Percentiles rank a stretch among this genome's conserved stretches.
phyloP scores from a whole-genome alignment of 2,888 invertebrate species.

The Philhelius pedissequus region DNA sequence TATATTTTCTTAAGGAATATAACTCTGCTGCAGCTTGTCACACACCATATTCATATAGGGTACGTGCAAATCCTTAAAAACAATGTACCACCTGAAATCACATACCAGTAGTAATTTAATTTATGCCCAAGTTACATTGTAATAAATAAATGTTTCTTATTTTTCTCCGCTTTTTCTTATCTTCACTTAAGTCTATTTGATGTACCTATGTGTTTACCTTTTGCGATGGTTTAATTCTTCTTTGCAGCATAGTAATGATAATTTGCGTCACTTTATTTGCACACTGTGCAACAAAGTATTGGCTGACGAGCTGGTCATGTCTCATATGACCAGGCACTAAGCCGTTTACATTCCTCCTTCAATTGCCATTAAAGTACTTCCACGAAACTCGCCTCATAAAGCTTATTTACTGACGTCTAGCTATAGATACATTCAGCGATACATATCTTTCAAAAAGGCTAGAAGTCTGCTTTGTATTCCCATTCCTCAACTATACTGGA shows the following conservation, averaged over 20 bases:
- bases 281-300: conserved; percentile 7
- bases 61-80: background rate
- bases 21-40: background rate
- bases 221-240: conserved; percentile 26
- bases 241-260: conserved; percentile 25
- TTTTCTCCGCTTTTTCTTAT: background rate
- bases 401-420: background rate
- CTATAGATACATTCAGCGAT: no score
- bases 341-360: background rate
- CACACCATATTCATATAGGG: no score
- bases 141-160: conserved; percentile 32
- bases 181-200: conserved; percentile 40
- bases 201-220: no score
- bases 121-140: conserved; percentile 37
- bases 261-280: conserved; percentile 37
- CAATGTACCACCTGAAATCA: conserved; percentile 2
- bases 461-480: background rate
- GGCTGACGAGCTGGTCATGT: background rate
- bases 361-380: background rate
- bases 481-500: background rate
- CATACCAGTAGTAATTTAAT: conserved; percentile 19
- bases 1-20: background rate
- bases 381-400: background rate
- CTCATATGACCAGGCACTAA: background rate
- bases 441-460: no score